Percentiles rank a stretch among this genome's conserved stretches.
Conservation (phyloP, 2,888 invertebrate genomes). For the Caenorhabditis japonica region DNA sequence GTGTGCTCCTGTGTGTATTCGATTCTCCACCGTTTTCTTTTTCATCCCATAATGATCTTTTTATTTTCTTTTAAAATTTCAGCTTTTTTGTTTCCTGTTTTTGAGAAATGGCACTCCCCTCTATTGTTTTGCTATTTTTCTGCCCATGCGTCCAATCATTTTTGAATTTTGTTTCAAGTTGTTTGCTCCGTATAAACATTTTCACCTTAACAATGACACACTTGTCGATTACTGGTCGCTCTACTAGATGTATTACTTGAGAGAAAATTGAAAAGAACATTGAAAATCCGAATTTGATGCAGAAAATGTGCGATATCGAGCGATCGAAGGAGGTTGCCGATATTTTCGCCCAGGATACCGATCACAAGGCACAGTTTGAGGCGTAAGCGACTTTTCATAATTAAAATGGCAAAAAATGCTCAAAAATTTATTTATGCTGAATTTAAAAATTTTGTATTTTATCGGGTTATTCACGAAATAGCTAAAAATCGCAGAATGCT, state of each 20-base stretch:
- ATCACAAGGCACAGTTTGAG: slow-evolving; percentile 66
- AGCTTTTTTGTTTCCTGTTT: slow-evolving; percentile 6
- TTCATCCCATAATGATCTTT: slow-evolving; percentile 14
- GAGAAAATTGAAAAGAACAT: too few species aligned
- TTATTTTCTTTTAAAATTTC: slow-evolving; percentile 5
- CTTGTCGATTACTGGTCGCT: too few species aligned
- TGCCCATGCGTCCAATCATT: slow-evolving; percentile 12
- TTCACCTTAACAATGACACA: not conserved
- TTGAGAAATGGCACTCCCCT: not conserved
- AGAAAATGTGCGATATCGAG: slow-evolving; percentile 28
- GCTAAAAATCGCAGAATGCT: too few species aligned
- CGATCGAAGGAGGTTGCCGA: slow-evolving; percentile 54
- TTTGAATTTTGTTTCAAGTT: slow-evolving; percentile 19
- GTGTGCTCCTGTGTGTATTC: slow-evolving; percentile 7
- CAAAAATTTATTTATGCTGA: too few species aligned
- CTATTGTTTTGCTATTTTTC: not conserved
- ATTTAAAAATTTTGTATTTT: too few species aligned
- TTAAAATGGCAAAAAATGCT: not conserved
- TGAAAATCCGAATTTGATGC: too few species aligned
- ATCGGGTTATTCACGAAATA: too few species aligned
- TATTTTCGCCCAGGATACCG: slow-evolving; percentile 64
- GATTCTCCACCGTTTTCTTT: slow-evolving; percentile 8
- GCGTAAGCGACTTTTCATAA: slow-evolving; percentile 30
- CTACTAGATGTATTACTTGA: too few species aligned
- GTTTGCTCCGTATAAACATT: slow-evolving; percentile 13